These are phyloP conservation scores for Sepioteuthis lessoniana DNA, from an alignment of 2,888 invertebrate species.

Conservation along the genomic window DNA sequence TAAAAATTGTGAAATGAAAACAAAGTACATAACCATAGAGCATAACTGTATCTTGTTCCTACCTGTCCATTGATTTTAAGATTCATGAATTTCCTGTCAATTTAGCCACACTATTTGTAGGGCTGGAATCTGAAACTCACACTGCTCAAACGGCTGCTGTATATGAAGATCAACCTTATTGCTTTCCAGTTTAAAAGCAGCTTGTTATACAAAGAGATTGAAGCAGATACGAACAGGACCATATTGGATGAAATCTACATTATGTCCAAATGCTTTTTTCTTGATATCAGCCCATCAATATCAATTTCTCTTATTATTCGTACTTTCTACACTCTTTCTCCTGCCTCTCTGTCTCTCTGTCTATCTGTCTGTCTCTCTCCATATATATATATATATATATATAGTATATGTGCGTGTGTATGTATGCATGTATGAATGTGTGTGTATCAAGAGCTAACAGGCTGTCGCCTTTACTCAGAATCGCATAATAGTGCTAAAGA, in stretches of 20 bases:
- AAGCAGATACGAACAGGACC: neutral
- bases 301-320: too few species aligned
- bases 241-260: neutral
- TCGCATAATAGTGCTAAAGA: neutral
- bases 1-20: too few species aligned
- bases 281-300: too few species aligned
- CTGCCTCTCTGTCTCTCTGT: too few species aligned
- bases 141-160: neutral
- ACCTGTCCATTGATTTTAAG: neutral
- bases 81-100: neutral
- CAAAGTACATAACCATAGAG: too few species aligned
- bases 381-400: too few species aligned
- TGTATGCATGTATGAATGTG: too few species aligned
- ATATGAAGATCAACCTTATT: neutral
- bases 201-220: neutral
- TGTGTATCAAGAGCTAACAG: neutral
- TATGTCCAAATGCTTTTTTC: neutral
- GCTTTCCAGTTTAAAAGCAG: neutral
- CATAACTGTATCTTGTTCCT: neutral
- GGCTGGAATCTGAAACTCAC: neutral
- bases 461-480: slow-evolving; percentile 33
- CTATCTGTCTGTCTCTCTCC: too few species aligned
- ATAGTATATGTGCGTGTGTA: too few species aligned
- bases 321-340: too few species aligned
- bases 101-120: too few species aligned